Conservation (phyloP, 2,113 vertebrate species). For the Saguinus midas region DNA sequence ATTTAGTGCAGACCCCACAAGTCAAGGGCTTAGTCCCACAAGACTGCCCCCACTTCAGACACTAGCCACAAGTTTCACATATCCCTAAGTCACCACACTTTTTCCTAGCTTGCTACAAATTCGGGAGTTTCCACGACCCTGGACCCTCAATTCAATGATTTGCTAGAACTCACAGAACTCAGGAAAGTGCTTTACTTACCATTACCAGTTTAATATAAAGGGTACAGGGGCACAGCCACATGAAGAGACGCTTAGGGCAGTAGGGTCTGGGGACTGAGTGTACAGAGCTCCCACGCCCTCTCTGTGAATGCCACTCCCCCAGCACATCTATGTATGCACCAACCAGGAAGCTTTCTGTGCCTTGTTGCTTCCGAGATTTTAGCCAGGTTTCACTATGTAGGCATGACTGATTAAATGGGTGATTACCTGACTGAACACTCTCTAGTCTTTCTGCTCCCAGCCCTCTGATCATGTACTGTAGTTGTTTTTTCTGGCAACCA, state of each 20-base stretch:
- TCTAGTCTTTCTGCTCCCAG: neutral
- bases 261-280: neutral
- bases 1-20: neutral
- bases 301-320: neutral
- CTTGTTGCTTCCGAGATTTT: neutral
- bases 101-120: neutral
- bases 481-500: neutral
- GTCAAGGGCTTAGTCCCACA: neutral
- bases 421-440: neutral
- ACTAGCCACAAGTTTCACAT: neutral
- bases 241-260: neutral
- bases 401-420: neutral
- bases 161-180: neutral
- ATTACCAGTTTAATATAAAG: neutral
- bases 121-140: neutral
- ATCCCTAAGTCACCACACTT: neutral
- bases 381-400: neutral
- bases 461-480: neutral
- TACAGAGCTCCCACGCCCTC: no score
- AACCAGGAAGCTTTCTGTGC: neutral
- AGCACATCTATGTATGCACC: accelerated
- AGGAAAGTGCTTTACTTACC: neutral
- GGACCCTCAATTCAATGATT: neutral
- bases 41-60: neutral
- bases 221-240: neutral